A percentile compares a stretch with the other conserved stretches of the same genome.
Evolutionary conservation across 2,888 invertebrate genomes (phyloP).

Genomic region (Dusona sp.): DNA sequence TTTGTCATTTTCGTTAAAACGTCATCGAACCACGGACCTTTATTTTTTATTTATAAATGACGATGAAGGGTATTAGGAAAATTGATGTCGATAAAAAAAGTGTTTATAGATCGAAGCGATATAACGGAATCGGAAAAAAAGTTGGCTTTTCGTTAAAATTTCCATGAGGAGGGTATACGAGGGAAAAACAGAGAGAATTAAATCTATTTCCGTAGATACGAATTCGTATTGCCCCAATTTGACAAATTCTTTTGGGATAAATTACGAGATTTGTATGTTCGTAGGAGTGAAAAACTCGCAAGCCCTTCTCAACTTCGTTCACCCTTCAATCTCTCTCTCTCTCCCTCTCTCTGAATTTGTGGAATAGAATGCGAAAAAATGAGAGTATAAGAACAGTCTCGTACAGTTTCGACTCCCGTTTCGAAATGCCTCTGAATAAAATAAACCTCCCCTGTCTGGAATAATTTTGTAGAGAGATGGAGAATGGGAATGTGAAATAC

Average conservation of each 20-base stretch:
- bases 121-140: neutral
- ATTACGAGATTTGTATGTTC: slow-evolving; percentile 37
- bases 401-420: slow-evolving; percentile 42
- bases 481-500: slow-evolving; percentile 43
- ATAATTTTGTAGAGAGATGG: slow-evolving; percentile 75
- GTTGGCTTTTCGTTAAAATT: neutral
- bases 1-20: too few relatives aligned
- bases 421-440: slow-evolving; percentile 74
- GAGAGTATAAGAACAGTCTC: slow-evolving; percentile 3
- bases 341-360: slow-evolving; percentile 1
- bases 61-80: too few relatives aligned
- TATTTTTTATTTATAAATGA: too few relatives aligned
- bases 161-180: neutral
- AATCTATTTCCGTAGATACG: neutral
- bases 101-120: neutral
- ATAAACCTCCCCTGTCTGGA: slow-evolving; percentile 75
- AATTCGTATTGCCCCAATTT: slow-evolving; percentile 21
- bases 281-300: slow-evolving; percentile 42
- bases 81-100: too few relatives aligned
- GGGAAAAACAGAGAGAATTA: neutral
- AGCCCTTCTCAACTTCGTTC: slow-evolving; percentile 63
- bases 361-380: neutral
- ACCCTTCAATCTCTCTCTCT: slow-evolving; percentile 46
- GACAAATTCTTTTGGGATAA: slow-evolving; percentile 40
- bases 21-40: too few relatives aligned